Conservation (phyloP, 2,113 vertebrate species). For the Cynopterus brachyotis region DNA sequence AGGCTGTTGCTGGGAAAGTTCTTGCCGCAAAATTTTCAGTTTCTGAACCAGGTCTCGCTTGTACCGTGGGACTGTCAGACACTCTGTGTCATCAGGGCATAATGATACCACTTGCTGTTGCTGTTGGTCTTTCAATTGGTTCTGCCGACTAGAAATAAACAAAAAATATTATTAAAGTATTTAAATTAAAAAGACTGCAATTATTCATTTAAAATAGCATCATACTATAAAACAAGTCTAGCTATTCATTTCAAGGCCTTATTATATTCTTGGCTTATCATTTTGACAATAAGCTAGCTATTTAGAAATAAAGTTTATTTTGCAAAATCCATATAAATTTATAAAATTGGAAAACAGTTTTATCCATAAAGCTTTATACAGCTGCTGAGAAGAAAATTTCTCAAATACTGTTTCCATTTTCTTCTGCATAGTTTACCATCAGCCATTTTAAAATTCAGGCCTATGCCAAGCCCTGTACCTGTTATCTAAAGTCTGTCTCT, state of each 20-base stretch:
- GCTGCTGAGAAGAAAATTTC: constrained; percentile 72
- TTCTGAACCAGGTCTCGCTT: constrained; percentile 99
- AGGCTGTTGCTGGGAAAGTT: constrained; percentile 97
- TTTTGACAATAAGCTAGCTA: constrained; percentile 39
- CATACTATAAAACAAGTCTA: neutral
- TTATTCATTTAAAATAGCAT: neutral
- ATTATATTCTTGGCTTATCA: neutral
- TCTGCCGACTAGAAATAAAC: constrained; percentile 86
- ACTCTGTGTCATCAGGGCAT: constrained; percentile 93
- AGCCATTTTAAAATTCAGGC: constrained; percentile 71
- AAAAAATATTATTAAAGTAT: constrained; percentile 45
- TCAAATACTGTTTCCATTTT: constrained; percentile 72
- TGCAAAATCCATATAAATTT: constrained; percentile 55
- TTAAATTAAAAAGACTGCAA: neutral
- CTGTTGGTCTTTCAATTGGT: constrained; percentile 91
- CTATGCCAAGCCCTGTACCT: constrained; percentile 64
- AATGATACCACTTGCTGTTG: constrained; percentile 88
- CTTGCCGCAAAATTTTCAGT: constrained; percentile 96
- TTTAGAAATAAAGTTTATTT: constrained; percentile 54
- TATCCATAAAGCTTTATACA: constrained; percentile 60
- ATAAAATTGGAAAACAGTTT: constrained; percentile 48
- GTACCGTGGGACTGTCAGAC: constrained; percentile 94
- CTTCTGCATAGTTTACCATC: constrained; percentile 66
- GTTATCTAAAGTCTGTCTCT: constrained; percentile 77
- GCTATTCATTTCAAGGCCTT: neutral